A percentile compares a stretch with the other conserved stretches of the same genome.
phyloP scores from a whole-genome alignment of 2,888 invertebrate species.

The Pyrrhosoma nymphula region DNA sequence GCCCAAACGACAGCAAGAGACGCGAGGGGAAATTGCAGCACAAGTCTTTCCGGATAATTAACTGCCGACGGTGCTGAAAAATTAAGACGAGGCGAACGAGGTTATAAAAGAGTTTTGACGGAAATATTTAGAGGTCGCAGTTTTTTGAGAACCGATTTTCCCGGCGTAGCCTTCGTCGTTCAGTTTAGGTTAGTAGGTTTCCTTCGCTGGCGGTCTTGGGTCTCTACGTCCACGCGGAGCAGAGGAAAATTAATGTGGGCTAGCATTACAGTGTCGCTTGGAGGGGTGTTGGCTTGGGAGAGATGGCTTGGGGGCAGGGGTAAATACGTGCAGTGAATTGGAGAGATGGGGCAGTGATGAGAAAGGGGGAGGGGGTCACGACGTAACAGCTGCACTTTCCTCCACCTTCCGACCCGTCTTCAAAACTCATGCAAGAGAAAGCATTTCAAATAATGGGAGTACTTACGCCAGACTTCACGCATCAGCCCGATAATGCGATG shows the following conservation, averaged over 20 bases:
- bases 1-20: no score
- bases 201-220: neutral
- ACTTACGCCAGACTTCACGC: no score
- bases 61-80: no score
- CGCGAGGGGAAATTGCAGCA: no score
- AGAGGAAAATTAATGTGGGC: neutral
- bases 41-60: no score
- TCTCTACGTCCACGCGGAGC: neutral
- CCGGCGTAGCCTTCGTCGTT: neutral
- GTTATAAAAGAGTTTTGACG: neutral
- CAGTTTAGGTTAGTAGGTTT: neutral
- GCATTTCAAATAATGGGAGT: no score
- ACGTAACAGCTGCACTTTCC: no score
- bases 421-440: no score
- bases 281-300: neutral
- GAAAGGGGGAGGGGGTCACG: no score
- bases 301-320: neutral
- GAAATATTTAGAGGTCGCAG: neutral
- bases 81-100: no score
- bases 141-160: neutral
- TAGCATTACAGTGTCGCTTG: neutral
- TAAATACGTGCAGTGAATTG: neutral
- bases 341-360: neutral
- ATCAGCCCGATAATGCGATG: no score
- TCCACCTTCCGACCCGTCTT: no score